phyloP scores from a whole-genome alignment of 2,888 invertebrate genomes.

The Chrysotoxum bicinctum region DNA sequence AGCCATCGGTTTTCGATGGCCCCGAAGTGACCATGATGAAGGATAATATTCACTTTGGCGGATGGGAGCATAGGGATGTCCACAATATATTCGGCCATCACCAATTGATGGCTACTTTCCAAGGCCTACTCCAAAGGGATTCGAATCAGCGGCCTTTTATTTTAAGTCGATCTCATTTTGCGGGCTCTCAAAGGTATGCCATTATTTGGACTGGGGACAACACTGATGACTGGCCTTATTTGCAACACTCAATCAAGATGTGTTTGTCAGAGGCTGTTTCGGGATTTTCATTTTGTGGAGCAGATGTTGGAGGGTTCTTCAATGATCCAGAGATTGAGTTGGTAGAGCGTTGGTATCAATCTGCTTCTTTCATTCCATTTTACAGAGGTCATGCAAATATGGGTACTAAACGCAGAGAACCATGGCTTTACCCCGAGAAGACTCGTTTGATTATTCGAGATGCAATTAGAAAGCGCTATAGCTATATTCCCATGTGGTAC shows the following conservation, averaged over 20 bases:
- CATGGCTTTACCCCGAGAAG: slow-evolving; percentile 93
- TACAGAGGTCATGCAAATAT: slow-evolving; percentile 98
- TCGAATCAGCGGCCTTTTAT: slow-evolving; percentile 93
- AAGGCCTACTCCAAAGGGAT: slow-evolving; percentile 85
- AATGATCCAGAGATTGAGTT: slow-evolving; percentile 96
- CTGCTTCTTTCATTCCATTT: slow-evolving; percentile 97
- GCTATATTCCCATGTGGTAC: slow-evolving; percentile 94
- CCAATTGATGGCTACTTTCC: slow-evolving; percentile 85
- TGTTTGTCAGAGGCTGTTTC: slow-evolving; percentile 92
- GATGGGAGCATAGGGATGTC: slow-evolving; percentile 94
- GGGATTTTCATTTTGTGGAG: slow-evolving; percentile 95
- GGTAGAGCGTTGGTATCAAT: slow-evolving; percentile 97
- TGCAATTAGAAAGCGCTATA: slow-evolving; percentile 90
- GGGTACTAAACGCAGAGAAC: slow-evolving; percentile 97
- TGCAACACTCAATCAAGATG: slow-evolving; percentile 95
- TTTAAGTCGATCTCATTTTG: slow-evolving; percentile 93
- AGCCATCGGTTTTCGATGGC: slow-evolving; percentile 98
- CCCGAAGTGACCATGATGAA: slow-evolving; percentile 99
- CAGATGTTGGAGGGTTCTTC: slow-evolving; percentile 99
- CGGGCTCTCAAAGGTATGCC: slow-evolving; percentile 94
- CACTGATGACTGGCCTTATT: slow-evolving; percentile 95
- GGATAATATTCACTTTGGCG: slow-evolving; percentile 91
- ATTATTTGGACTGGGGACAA: slow-evolving; percentile 99
- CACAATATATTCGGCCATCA: slow-evolving; percentile 96
- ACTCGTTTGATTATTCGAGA: slow-evolving; percentile 88